Evolutionary conservation across 2,113 vertebrate genomes (phyloP).

Genomic region (Acanthisitta chloris): DNA sequence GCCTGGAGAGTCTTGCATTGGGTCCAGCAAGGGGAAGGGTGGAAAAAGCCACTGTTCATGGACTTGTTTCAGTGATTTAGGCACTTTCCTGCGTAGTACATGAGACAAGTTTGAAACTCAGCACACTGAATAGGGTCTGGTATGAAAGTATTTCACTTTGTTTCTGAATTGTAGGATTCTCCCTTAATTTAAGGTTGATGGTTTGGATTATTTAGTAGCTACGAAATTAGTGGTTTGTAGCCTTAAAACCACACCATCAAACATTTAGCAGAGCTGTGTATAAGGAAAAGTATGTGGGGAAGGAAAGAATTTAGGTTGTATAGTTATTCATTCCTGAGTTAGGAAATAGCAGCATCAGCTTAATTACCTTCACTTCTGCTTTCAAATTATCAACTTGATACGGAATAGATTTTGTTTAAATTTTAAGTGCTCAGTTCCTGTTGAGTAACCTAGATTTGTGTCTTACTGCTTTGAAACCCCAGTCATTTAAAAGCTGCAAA

Average conservation of each 20-base stretch:
- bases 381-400: neutral
- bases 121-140: fast-evolving
- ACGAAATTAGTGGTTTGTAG: neutral
- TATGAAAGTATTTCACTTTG: neutral
- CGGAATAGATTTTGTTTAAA: neutral
- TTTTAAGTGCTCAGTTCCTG: neutral
- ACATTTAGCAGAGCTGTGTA: neutral
- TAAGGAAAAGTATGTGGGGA: neutral
- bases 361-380: neutral
- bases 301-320: neutral
- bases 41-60: neutral
- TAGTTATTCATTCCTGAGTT: neutral
- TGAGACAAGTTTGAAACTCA: neutral
- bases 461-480: neutral
- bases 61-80: neutral
- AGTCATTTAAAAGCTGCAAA: neutral
- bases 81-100: fast-evolving
- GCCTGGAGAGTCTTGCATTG: neutral
- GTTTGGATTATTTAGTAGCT: neutral
- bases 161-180: neutral
- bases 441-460: neutral
- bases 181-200: neutral
- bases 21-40: neutral
- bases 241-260: neutral
- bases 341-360: neutral